Percentiles rank a stretch among this genome's conserved stretches.
Evolutionary conservation across 2,888 invertebrate genomes (phyloP).

Genomic region (Timandra comae): DNA sequence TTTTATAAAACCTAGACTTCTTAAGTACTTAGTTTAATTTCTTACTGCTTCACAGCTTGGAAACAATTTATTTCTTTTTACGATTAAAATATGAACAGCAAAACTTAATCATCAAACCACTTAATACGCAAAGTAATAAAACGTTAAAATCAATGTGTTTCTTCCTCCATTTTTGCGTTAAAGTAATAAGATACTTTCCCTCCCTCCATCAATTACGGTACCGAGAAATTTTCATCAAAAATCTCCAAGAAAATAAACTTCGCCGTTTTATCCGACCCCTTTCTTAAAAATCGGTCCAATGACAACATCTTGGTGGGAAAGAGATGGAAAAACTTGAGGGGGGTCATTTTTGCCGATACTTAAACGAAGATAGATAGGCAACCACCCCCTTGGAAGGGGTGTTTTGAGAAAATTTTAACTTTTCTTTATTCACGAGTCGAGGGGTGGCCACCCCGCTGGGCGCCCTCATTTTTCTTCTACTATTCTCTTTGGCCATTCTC

Average conservation of each 20-base stretch:
- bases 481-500: conserved; percentile 70
- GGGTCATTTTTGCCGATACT: conserved; percentile 74
- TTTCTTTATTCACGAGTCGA: conserved; percentile 69
- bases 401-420: conserved; percentile 75
- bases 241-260: conserved; percentile 22
- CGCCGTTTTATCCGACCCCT: conserved; percentile 28
- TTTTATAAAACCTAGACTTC: no score
- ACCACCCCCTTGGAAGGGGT: conserved; percentile 43
- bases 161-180: no score
- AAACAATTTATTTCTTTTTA: no score
- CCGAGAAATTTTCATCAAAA: not conserved
- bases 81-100: no score
- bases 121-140: no score
- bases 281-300: conserved; percentile 53
- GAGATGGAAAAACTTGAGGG: conserved; percentile 39
- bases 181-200: conserved; percentile 22
- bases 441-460: conserved; percentile 20
- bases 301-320: conserved; percentile 48
- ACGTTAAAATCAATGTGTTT: no score
- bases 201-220: conserved; percentile 4
- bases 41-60: no score
- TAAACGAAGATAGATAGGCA: conserved; percentile 72
- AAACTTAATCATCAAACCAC: no score
- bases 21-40: no score
- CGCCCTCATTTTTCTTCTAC: conserved; percentile 58